Base-by-base conservation (phyloP, 1,140 invertebrate genomes). In the Hermetia illucens region DNA sequence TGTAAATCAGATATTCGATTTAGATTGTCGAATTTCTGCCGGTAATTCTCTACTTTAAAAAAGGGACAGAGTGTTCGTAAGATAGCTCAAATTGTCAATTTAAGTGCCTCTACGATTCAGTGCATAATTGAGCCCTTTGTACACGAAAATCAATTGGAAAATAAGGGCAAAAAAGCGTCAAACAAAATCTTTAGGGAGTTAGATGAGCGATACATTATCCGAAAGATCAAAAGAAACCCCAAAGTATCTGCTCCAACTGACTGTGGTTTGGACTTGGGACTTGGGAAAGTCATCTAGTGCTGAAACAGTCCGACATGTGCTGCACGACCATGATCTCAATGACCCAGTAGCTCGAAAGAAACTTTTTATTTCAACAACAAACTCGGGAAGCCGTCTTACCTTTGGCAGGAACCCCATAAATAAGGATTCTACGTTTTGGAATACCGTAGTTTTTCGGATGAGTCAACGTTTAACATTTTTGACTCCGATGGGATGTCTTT, bases 41-140 rank as follows among this genome's bases (percentile, higher is more conserved):
- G 45, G 39, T 40, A 43, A 3, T 20, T 17, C 3, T 47, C 45
- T 9, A 24, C 2, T 35, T 53, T 52, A 21, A 36, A 36, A 24
- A 19, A 21, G 21, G 34, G 21, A 10, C 17, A 21, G 18, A 21
- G 19, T 12, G 12, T 5, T 19, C 34, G 34, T 21, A 18, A 36
- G 24, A 36, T 36, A n/a, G 34, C 34, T 10, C n/a, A 36, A 36
- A 12, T 21, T 12, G 34, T 36, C 12, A 36, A 36, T 21, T 36
- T 36, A 17, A 36, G 21, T 36, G 34, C 18, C 17, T 36, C 34
- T n/a, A 36, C 34, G 13, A 21, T 36, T 8, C 34, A 36, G 19
- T 12, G 17, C 3, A 36, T 21, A 20, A 21, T 36, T 9, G 5
- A 19, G 34, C 15, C 19, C 16, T 36, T 36, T 16, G 13, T 32